Conservation (phyloP, 2,113 vertebrate species). For the Spizaetus ornatus region DNA sequence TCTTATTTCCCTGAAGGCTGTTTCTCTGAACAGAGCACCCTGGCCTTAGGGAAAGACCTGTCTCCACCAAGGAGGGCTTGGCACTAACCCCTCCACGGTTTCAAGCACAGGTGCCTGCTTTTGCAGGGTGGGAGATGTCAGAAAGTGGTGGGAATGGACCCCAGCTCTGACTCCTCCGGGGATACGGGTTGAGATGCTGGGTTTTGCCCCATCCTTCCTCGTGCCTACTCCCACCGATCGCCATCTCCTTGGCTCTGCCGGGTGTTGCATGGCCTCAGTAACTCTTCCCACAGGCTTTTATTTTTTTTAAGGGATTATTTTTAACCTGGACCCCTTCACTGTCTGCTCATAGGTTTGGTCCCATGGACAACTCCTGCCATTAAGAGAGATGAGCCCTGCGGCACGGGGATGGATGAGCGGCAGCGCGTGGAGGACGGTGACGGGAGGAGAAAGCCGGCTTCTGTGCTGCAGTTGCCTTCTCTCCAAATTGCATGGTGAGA, state of each 20-base stretch:
- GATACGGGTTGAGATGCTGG: not conserved
- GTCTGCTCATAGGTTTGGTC: not conserved
- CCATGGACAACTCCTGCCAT: not conserved
- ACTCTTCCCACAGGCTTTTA: fast-evolving
- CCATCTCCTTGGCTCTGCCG: not conserved
- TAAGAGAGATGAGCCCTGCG: not conserved
- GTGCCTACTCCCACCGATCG: fast-evolving
- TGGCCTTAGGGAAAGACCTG: not conserved
- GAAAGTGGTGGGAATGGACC: not conserved
- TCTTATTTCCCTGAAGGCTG: not conserved
- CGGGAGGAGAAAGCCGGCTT: not conserved
- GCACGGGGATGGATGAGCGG: fast-evolving
- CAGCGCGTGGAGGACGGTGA: fast-evolving
- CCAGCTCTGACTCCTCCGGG: not conserved
- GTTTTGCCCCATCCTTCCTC: not conserved
- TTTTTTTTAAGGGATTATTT: not conserved
- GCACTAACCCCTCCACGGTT: fast-evolving
- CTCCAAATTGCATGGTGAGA: fast-evolving
- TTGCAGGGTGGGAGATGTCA: not conserved
- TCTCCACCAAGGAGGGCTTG: not conserved
- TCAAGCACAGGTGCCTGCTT: not conserved
- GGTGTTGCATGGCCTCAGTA: not conserved
- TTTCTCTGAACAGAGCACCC: not conserved
- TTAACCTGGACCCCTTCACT: not conserved
- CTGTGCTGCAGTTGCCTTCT: not conserved